Evolutionary conservation across 2,797 vertebrate species (phyloP).

Genomic region (Urocyon cinereoargenteus): DNA sequence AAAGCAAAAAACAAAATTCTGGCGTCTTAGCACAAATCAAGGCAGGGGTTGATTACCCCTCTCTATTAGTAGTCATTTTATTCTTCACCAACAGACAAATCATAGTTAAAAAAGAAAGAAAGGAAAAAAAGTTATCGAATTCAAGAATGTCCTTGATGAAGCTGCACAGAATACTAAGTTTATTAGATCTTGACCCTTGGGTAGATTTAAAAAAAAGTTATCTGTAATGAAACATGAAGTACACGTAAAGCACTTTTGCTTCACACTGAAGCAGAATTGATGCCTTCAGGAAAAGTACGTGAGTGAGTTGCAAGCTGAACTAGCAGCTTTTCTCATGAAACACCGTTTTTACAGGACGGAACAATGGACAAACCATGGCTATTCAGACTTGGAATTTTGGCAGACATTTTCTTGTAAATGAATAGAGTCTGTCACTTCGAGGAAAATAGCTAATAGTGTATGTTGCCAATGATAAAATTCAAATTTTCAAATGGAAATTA

Average conservation of each 20-base stretch:
- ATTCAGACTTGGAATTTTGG: background rate
- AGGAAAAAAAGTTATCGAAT: background rate
- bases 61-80: background rate
- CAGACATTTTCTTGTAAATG: conserved; percentile 29
- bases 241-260: background rate
- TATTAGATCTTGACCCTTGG: conserved; percentile 6
- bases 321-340: conserved; percentile 37
- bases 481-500: conserved; percentile 14
- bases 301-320: background rate
- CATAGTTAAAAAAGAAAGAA: background rate
- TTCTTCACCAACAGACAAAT: background rate
- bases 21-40: background rate
- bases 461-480: background rate
- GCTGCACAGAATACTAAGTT: background rate
- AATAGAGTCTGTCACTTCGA: background rate
- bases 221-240: conserved; percentile 7
- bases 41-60: background rate
- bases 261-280: background rate
- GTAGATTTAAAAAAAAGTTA: background rate
- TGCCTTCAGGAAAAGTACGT: background rate
- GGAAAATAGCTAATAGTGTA: background rate
- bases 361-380: conserved; percentile 12
- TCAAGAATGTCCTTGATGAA: conserved; percentile 33
- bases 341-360: background rate
- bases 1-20: background rate